Base-by-base conservation (phyloP, 2,113 vertebrate genomes). In the Indri indri region DNA sequence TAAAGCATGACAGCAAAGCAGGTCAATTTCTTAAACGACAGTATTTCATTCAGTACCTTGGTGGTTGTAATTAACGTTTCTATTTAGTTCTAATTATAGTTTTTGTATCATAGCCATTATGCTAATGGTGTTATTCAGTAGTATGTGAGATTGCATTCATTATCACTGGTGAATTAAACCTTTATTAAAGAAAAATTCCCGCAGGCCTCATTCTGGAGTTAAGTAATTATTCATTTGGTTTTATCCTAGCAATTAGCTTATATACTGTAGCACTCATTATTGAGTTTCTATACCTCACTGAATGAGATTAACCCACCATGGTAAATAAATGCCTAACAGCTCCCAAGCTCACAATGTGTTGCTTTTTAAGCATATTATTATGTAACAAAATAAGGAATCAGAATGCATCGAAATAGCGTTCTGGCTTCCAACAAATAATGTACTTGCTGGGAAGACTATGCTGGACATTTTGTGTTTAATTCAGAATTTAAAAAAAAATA, bases 141-240 rank as follows among this genome's bases (percentile, higher is more conserved):
- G 98, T 98, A 99, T 99, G 99, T 99, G 99, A 99, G 98, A 99
- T 99, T 99, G 99, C 99, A 99, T 99, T 99, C 99, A 99, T 99
- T 99, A 99, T 99, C 99, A 98, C 98, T 99, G 99, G 98, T 99
- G 99, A 99, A 99, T 99, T 99, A 99, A 99, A 99, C 98, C 99
- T 99, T 99, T 99, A 99, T 99, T 99, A 99, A 99, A 99, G 98
- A 99, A 99, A 98, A 99, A 99, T 98, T 98, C 99, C 99, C 99
- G 66, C 97, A 98, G 99, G 99, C 98, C 98, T 99, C 98, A 99
- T 99, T 99, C 98, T 98, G 98, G 98, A 99, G 98, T 99, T 99
- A 99, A 99, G 98, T 99, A 99, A 99, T 99, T 99, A 99, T 99
- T 99, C 99, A 99, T 99, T 99, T 98, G 98, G 98, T 98, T 99